phyloP scores from a whole-genome alignment of 2,113 vertebrate species.

The Phalacrocorax brasilianus region DNA sequence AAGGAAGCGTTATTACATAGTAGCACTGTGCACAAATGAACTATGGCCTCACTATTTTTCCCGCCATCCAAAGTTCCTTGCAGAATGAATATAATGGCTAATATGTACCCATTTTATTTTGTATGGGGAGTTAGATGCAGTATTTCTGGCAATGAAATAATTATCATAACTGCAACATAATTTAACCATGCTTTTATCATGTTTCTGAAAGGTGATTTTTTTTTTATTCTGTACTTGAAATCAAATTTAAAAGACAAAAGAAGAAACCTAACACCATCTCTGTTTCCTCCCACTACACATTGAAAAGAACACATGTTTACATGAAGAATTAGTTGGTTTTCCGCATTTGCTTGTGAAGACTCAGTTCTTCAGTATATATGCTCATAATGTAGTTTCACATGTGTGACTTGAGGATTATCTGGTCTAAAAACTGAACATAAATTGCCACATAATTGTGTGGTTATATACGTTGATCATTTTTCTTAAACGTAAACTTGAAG shows the following conservation, averaged over 20 bases:
- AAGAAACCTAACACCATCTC: not conserved
- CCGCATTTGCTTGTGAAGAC: not conserved
- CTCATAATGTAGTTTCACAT: not conserved
- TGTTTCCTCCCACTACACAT: not conserved
- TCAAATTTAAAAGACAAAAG: not conserved
- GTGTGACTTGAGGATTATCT: not conserved
- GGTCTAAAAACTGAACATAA: not conserved
- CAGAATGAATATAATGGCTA: not conserved
- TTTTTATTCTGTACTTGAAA: not conserved
- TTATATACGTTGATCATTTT: not conserved
- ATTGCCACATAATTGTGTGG: not conserved
- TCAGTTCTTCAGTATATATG: not conserved
- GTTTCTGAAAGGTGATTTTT: not conserved
- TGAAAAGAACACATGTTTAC: not conserved
- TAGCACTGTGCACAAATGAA: not conserved
- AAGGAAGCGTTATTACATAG: not conserved
- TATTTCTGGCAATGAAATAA: not conserved
- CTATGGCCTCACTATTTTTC: not conserved
- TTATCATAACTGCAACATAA: not conserved
- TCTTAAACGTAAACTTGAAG: not conserved
- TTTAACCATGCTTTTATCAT: not conserved
- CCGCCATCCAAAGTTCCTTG: not conserved
- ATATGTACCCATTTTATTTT: not conserved
- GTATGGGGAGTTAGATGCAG: not conserved
- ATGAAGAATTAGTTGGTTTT: not conserved